These are phyloP conservation scores for Amphiura filiformis DNA, from an alignment of 35 echinoderm and acorn worm genomes.

Conservation along the genomic window DNA sequence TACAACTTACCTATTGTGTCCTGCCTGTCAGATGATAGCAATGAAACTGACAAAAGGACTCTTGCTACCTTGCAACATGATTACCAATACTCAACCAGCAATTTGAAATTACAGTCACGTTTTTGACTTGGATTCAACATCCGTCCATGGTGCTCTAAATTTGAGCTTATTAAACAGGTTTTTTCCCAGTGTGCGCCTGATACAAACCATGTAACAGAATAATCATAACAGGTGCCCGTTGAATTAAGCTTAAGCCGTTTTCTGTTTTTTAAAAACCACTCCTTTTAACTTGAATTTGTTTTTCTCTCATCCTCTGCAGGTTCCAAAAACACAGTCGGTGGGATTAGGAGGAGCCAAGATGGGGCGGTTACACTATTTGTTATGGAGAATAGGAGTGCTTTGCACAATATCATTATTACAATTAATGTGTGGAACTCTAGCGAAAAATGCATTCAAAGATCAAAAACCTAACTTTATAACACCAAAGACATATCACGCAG, in stretches of 20 bases:
- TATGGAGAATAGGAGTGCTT: constrained; percentile 1
- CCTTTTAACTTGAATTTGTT: background rate
- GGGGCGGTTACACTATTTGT: constrained; percentile 1
- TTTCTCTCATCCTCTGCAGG: background rate
- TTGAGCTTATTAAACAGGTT: background rate
- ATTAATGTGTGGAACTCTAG: background rate
- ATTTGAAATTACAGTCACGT: too few relatives aligned
- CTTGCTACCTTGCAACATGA: background rate
- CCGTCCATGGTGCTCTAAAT: background rate
- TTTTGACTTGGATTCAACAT: background rate
- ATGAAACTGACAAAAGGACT: background rate
- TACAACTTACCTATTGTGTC: background rate
- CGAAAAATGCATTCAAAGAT: constrained; percentile 2
- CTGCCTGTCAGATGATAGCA: background rate
- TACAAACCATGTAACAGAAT: background rate
- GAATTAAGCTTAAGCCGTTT: background rate
- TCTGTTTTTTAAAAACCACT: background rate
- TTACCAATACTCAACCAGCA: background rate
- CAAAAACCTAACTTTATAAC: constrained; percentile 2
- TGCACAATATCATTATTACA: background rate
- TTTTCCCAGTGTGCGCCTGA: background rate
- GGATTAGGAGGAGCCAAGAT: background rate
- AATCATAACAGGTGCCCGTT: background rate
- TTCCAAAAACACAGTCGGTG: background rate
- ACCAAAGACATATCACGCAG: background rate